Base-by-base conservation (phyloP, 2,797 vertebrate genomes). In the Phalloptychus januarius region DNA sequence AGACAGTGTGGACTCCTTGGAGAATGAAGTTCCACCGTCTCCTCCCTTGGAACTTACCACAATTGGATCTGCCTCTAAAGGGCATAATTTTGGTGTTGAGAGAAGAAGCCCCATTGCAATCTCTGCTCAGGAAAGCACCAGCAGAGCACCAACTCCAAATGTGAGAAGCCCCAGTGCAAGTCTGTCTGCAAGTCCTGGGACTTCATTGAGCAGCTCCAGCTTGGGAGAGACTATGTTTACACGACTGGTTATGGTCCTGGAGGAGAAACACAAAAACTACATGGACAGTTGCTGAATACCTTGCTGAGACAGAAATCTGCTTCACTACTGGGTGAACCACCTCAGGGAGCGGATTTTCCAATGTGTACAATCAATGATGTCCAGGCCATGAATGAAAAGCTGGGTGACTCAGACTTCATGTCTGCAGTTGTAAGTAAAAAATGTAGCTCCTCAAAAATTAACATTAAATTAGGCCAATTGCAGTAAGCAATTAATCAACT, bases 251-350 rank as follows among this genome's bases (percentile, higher is more conserved):
- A n/a, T 33, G 3, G 11, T 73, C 2, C 33, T 52, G 1, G 48
- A 73, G 23, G 71, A 16, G 45, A 46, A 46, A 54, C 48, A 5
- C 71, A 50, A 40, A 73, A 38, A 36, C 7, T 25, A n/a, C 48
- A 52, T 5, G 71, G 71, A 25, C 33, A 73, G 50, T 36, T 73
- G 71, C n/a, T 54, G 33, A 54, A 54, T 71, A 71, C 69, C 5
- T n/a, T 46, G 5, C n/a, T 46, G 69, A 71, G 6, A n/a, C n/a
- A 71, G 5, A 71, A 46, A 31, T 15, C 10, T 33, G 71, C 71
- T 18, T 12, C 28, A 25, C 31, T 18, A 10, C 15, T 36, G 16
- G 7, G 12, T 2, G 46, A 73, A 54, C 71, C 71, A 13, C 46
- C 48, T 38, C 48, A 52, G 5, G 20, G 71, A 38, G 71, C 33